Evolutionary conservation across 2,888 invertebrate species (phyloP).

Genomic region (Capitulum mitella): DNA sequence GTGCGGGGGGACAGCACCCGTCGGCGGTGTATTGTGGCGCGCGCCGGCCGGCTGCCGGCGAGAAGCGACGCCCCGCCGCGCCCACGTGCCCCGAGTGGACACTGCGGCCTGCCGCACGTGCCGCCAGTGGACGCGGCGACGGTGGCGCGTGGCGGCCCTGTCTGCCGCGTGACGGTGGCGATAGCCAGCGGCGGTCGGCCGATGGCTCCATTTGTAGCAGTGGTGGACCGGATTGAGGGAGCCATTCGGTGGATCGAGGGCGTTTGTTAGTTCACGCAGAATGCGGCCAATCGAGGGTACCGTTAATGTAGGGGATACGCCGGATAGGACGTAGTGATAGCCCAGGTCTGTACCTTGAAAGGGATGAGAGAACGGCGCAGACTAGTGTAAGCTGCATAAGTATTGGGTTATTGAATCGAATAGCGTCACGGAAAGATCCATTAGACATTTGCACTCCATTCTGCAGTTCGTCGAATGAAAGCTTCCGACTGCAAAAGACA

Average conservation of each 20-base stretch:
- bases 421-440: no score
- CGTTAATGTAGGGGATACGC: no score
- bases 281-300: no score
- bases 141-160: not conserved
- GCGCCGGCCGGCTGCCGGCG: not conserved
- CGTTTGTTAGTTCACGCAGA: no score
- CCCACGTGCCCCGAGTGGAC: not conserved
- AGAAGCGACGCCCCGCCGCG: not conserved
- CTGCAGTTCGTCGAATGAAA: no score
- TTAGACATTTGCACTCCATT: no score
- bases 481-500: no score
- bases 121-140: conserved; percentile 1
- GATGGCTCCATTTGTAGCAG: conserved; percentile 11
- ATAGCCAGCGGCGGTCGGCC: not conserved
- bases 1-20: not conserved
- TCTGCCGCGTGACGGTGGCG: not conserved
- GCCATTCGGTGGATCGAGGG: not conserved
- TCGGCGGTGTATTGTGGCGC: not conserved
- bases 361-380: no score
- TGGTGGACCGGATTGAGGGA: not conserved
- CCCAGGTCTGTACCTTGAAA: no score
- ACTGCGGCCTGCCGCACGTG: not conserved
- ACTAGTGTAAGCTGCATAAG: no score
- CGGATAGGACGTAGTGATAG: no score
- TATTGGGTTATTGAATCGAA: no score